phyloP scores from a whole-genome alignment of 2,113 vertebrate species.

The Cynoglossus semilaevis region DNA sequence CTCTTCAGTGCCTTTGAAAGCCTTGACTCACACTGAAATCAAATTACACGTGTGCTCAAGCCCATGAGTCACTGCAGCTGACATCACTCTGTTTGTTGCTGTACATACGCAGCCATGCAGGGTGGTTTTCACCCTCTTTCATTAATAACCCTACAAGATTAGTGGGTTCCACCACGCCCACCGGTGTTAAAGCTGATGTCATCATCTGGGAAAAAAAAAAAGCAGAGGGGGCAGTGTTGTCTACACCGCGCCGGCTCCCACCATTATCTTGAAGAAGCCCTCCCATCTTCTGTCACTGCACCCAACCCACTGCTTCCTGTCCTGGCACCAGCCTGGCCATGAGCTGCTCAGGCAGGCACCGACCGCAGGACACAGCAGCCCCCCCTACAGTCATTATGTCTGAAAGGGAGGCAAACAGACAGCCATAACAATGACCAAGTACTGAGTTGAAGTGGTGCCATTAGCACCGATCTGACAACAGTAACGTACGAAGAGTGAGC shows the following conservation, averaged over 20 bases:
- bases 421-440: constrained; percentile 43
- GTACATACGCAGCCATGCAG: not conserved
- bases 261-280: constrained; percentile 61
- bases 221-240: constrained; percentile 4
- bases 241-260: constrained; percentile 51
- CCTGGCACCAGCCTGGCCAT: constrained; percentile 68
- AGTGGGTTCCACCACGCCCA: constrained; percentile 18
- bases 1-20: too few species aligned
- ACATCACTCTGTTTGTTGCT: not conserved
- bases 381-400: constrained; percentile 11
- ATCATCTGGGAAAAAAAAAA: constrained; percentile 18
- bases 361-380: constrained; percentile 22
- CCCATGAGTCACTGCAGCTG: not conserved
- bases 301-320: constrained; percentile 69
- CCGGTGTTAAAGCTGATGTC: constrained; percentile 61
- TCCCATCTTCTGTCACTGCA: constrained; percentile 44
- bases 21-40: too few species aligned
- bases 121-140: not conserved
- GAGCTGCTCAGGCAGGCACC: constrained; percentile 30
- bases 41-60: too few species aligned
- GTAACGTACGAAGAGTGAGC: not conserved
- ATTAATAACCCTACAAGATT: constrained; percentile 1
- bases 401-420: not conserved
- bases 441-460: constrained; percentile 1
- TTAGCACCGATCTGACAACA: not conserved